Percentiles rank a stretch among this genome's conserved stretches.
Conservation (phyloP, 2,888 invertebrate species). For the Galerucella nymphaeae region DNA sequence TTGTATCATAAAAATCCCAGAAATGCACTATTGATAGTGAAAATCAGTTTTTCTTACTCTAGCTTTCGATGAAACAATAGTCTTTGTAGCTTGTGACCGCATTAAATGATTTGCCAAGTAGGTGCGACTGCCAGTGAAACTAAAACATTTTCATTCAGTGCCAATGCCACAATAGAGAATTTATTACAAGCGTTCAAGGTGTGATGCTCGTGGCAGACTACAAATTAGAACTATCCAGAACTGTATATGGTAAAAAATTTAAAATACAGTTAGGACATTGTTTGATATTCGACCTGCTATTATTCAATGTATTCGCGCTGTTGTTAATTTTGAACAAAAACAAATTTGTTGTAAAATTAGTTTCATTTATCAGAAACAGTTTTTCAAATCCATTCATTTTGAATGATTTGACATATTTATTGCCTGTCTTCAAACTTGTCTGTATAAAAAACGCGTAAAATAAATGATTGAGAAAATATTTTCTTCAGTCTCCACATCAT, state of each 20-base stretch:
- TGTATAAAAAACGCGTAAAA: neutral
- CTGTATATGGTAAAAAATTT: conserved; percentile 45
- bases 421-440: neutral
- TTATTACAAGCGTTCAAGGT: conserved; percentile 46
- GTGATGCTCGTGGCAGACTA: conserved; percentile 40
- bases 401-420: neutral
- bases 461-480: neutral
- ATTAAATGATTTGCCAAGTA: conserved; percentile 9
- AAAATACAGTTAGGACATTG: conserved; percentile 3
- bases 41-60: no score
- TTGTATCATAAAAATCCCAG: no score
- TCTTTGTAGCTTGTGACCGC: neutral
- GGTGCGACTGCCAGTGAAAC: conserved; percentile 28
- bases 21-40: no score
- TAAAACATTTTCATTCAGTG: conserved; percentile 39
- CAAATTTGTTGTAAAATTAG: neutral
- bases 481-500: neutral
- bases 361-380: neutral
- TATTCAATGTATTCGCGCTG: no score
- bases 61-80: neutral
- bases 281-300: no score
- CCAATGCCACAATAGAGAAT: conserved; percentile 45
- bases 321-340: no score
- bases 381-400: neutral
- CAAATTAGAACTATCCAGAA: conserved; percentile 58